Percentiles rank a stretch among this genome's conserved stretches.
Conservation (phyloP, 2,888 invertebrate species). For the Aspidapion aeneum region DNA sequence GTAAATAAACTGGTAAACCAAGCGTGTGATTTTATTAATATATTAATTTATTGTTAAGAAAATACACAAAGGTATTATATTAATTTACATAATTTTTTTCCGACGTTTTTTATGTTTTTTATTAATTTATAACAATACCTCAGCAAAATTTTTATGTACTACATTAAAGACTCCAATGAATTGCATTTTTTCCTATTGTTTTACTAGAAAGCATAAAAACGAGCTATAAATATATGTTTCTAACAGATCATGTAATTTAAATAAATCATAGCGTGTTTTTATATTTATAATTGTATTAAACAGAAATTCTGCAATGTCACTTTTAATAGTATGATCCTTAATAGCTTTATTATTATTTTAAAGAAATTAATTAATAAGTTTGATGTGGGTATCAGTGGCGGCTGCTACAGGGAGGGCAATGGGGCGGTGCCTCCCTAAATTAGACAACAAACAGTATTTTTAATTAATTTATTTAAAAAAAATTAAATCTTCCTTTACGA, state of each 20-base stretch:
- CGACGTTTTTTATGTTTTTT: background rate
- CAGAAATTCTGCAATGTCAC: background rate
- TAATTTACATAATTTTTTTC: background rate
- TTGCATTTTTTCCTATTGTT: background rate
- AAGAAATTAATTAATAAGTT: too few species aligned
- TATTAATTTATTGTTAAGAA: background rate
- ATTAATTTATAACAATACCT: background rate
- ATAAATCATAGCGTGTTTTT: too few species aligned
- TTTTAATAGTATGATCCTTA: background rate
- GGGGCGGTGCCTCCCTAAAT: too few species aligned
- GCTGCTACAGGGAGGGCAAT: too few species aligned
- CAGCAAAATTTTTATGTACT: background rate
- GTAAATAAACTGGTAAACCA: background rate
- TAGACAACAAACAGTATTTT: too few species aligned
- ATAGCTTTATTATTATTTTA: too few species aligned
- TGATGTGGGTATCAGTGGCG: too few species aligned
- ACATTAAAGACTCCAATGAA: background rate
- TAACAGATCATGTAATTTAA: too few species aligned
- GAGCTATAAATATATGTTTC: background rate
- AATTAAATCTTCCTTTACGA: too few species aligned
- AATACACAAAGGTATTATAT: background rate
- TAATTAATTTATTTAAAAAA: too few species aligned
- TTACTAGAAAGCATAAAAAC: background rate
- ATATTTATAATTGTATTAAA: too few species aligned
- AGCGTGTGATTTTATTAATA: background rate